These are phyloP conservation scores for Ciconia nigra DNA, from an alignment of 2,797 vertebrate genomes.

Conservation along the genomic window DNA sequence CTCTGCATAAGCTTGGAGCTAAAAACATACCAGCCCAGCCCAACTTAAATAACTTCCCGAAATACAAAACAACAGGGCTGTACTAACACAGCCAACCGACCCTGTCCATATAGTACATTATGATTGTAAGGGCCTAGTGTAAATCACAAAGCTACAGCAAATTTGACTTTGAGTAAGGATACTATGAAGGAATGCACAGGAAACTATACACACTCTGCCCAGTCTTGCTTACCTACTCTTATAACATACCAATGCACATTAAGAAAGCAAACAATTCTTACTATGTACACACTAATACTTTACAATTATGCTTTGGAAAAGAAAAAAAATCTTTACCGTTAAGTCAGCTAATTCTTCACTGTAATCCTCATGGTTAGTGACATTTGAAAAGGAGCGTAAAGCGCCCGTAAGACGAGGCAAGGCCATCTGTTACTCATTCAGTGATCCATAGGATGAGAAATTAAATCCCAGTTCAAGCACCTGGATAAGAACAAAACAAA, in stretches of 20 bases:
- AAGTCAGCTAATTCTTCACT: constrained; percentile 83
- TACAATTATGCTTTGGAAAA: neutral
- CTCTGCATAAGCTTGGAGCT: neutral
- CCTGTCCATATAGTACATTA: neutral
- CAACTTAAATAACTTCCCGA: neutral
- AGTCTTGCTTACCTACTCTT: neutral
- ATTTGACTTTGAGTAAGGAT: neutral
- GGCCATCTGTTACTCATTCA: constrained; percentile 83
- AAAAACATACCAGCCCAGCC: neutral
- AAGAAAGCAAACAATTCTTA: neutral
- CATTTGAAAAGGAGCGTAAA: constrained; percentile 92
- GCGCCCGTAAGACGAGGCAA: constrained; percentile 95
- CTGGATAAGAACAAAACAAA: constrained; percentile 62
- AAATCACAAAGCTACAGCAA: neutral
- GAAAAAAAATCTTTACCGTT: constrained; percentile 77
- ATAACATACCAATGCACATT: neutral
- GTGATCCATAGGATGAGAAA: constrained; percentile 72
- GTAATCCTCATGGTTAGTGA: constrained; percentile 90
- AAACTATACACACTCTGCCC: neutral
- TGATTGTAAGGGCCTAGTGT: neutral
- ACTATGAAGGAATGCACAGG: neutral
- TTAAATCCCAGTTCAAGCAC: constrained; percentile 54
- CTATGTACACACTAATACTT: neutral
- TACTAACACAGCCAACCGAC: neutral
- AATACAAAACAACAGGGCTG: neutral